Base-by-base conservation (phyloP, 92 coral and sea anemone species). In the Porites divaricata region DNA sequence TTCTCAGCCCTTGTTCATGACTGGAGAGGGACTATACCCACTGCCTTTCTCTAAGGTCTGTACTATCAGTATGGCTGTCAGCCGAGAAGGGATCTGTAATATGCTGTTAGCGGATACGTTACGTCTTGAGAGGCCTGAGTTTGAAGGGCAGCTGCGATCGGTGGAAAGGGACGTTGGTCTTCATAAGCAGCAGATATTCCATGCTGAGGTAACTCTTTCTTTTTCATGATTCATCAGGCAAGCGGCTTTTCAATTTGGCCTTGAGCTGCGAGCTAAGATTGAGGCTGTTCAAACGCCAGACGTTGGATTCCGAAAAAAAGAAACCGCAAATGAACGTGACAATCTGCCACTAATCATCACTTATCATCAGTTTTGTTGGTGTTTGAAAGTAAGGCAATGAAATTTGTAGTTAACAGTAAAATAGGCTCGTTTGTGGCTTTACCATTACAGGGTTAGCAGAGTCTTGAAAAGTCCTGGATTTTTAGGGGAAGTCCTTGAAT, bases 81-180 rank as follows among this genome's bases (percentile, higher is more conserved):
- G 99, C 80, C 90, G 89, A 20, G 94, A 96, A 63, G 98, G 99
- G 56, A 78, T 95, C 41, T 74, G 93, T 7, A 89, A 96, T 79
- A 45, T 89, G 69, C 85, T 96, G 41, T 72, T 95, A 82, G 72
- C 79, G 20, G 98, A 95, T 24, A 93, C 96, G 52, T 80, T 96
- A 62, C 75, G 86, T n/a, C 86, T 96, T 26, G 99, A 96, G 64
- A 80, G 99, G 52, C 97, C 99, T 0, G 99, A 96, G 79, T 93
- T 88, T 64, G 99, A 96, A 15, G 93, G 95, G 12, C 98, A 95
- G 88, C 65, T 86, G 80, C 83, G 99, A 41, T 89, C 99, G 51
- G 72, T 95, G 53, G 95, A 95, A 24, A 86, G 98, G 71, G 97
- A 96, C 83, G 84, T 91, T 78, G 81, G 87, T 70, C 90, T 93